These are phyloP conservation scores for Tangara arthus DNA, from an alignment of 2,797 vertebrate genomes.

Conservation along the genomic window DNA sequence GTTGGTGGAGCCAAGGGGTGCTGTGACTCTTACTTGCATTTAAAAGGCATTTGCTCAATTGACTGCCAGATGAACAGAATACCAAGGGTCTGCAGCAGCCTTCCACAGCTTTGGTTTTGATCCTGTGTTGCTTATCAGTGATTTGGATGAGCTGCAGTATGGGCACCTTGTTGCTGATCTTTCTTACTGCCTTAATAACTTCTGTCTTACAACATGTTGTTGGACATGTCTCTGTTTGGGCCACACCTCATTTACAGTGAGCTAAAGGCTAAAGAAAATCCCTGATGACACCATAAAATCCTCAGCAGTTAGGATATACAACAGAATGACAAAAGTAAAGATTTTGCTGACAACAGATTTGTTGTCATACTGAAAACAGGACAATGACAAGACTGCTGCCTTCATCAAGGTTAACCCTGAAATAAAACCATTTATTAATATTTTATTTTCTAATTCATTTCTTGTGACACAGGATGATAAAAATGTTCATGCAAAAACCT, in stretches of 20 bases:
- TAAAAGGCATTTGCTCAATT: neutral
- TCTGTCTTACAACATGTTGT: neutral
- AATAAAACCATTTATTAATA: neutral
- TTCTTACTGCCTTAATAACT: neutral
- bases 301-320: neutral
- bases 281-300: neutral
- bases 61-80: neutral
- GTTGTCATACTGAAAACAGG: neutral
- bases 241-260: neutral
- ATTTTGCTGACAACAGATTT: neutral
- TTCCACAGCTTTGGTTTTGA: rapidly evolving
- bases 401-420: neutral
- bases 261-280: neutral
- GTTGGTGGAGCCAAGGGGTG: neutral
- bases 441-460: constrained; percentile 30
- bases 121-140: neutral
- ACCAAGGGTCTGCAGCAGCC: neutral
- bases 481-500: neutral
- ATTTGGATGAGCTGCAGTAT: neutral
- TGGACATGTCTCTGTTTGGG: neutral
- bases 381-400: neutral
- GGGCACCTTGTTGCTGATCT: neutral
- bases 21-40: neutral
- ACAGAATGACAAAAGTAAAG: neutral
- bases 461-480: neutral